Conservation (phyloP, 2,888 invertebrate genomes). For the Lucinisca nassula region DNA sequence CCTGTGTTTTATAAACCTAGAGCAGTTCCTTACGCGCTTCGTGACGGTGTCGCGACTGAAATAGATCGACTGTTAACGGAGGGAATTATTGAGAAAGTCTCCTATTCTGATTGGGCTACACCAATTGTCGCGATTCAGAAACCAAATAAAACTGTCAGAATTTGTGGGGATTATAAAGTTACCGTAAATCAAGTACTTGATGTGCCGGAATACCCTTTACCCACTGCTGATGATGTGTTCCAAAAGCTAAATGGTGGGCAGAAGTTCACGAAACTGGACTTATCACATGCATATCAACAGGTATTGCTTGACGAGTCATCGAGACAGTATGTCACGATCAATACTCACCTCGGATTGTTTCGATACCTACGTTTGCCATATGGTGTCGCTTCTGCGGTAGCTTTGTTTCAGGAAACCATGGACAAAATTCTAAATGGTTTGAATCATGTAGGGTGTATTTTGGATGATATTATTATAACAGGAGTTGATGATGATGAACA, state of each 20-base stretch:
- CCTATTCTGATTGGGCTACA: slow-evolving; percentile 35
- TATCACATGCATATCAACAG: slow-evolving; percentile 13
- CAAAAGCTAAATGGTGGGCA: neutral
- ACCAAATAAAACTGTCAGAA: slow-evolving; percentile 15
- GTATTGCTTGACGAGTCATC: neutral
- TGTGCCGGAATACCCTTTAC: slow-evolving; percentile 7
- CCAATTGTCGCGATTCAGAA: slow-evolving; percentile 16
- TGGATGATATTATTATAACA: slow-evolving; percentile 40
- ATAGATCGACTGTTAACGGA: slow-evolving; percentile 16
- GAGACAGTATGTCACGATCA: neutral
- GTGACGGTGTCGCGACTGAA: slow-evolving; percentile 23
- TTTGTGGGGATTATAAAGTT: slow-evolving; percentile 61
- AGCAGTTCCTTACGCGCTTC: slow-evolving; percentile 36
- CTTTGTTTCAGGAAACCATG: slow-evolving; percentile 28
- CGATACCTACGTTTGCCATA: slow-evolving; percentile 24
- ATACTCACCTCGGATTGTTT: slow-evolving; percentile 26
- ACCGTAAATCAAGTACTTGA: slow-evolving; percentile 44
- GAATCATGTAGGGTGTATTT: slow-evolving; percentile 21
- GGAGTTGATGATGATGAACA: slow-evolving; percentile 22
- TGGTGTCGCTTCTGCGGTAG: slow-evolving; percentile 29
- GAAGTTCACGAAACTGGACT: slow-evolving; percentile 5
- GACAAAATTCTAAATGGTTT: slow-evolving; percentile 33
- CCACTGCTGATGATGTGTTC: neutral
- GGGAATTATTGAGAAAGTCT: slow-evolving; percentile 23
- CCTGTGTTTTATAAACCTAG: slow-evolving; percentile 18